Conservation (phyloP, 1,140 invertebrate species). For the Hestina assimilis region DNA sequence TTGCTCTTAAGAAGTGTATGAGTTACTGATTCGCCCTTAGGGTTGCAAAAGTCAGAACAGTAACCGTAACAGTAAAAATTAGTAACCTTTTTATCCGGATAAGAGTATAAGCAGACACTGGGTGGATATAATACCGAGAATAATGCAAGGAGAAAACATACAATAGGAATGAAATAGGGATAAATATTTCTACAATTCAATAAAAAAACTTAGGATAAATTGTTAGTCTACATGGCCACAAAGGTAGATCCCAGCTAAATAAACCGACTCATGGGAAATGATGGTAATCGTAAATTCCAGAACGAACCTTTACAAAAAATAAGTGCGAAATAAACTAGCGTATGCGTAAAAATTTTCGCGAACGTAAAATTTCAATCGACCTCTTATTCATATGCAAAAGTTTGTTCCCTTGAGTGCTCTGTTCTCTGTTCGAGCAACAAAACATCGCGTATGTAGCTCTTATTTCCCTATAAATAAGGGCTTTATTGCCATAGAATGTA, state of each 20-base stretch:
- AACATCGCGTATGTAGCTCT: slow-evolving; percentile 2
- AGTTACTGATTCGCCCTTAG: too few species aligned
- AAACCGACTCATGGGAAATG: slow-evolving; percentile 21
- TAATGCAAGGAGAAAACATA: too few species aligned
- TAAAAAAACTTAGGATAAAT: background rate
- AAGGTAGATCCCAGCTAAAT: background rate
- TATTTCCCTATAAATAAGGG: slow-evolving; percentile 3
- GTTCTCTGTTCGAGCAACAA: background rate
- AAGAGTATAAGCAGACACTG: too few species aligned
- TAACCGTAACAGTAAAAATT: too few species aligned
- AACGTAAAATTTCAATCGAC: slow-evolving; percentile 70
- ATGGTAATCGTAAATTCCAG: slow-evolving; percentile 21
- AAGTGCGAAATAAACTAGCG: slow-evolving; percentile 41
- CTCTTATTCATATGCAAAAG: slow-evolving; percentile 67
- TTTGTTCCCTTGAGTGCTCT: slow-evolving; percentile 38
- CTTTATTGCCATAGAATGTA: slow-evolving; percentile 3
- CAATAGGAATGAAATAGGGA: too few species aligned
- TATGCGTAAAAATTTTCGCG: slow-evolving; percentile 59
- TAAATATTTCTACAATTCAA: too few species aligned
- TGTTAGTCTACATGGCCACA: background rate
- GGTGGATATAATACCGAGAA: too few species aligned
- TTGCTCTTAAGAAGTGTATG: too few species aligned
- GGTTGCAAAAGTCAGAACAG: too few species aligned
- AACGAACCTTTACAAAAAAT: slow-evolving; percentile 29
- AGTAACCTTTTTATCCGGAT: too few species aligned